phyloP scores from a whole-genome alignment of 2,888 invertebrate species.

The Heliconius sara region DNA sequence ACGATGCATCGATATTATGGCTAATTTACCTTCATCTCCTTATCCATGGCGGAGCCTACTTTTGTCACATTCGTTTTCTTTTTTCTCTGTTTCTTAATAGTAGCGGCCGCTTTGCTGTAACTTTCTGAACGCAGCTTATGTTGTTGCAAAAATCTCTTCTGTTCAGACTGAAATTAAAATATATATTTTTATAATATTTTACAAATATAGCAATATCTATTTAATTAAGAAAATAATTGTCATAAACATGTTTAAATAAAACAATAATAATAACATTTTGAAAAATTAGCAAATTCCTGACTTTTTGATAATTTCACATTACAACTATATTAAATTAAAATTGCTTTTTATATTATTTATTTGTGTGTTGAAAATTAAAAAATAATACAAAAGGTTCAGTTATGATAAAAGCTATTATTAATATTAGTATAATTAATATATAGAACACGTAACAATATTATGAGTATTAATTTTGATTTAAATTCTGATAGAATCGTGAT shows the following conservation, averaged over 20 bases:
- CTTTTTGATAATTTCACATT: neutral
- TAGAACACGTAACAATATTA: neutral
- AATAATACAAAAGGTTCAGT: neutral
- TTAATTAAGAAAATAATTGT: neutral
- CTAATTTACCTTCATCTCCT: constrained; percentile 90
- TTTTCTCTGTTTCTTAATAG: constrained; percentile 95
- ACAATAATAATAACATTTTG: too few species aligned
- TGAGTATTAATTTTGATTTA: constrained; percentile 1
- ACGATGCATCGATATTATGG: neutral
- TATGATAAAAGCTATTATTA: neutral
- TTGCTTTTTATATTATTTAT: too few species aligned
- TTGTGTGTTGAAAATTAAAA: neutral
- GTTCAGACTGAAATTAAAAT: constrained; percentile 88
- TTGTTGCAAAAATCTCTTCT: constrained; percentile 96
- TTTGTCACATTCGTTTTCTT: constrained; percentile 93
- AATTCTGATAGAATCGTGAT: constrained; percentile 21
- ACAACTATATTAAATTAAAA: neutral
- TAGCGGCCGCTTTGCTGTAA: constrained; percentile 94
- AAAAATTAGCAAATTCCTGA: too few species aligned
- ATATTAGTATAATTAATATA: neutral
- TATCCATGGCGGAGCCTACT: constrained; percentile 92
- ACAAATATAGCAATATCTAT: neutral
- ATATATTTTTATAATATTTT: neutral
- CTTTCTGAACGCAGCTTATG: constrained; percentile 96
- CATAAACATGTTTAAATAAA: too few species aligned